Conservation (phyloP, 2,797 vertebrate species). For the Sebastes ruberrimus region DNA sequence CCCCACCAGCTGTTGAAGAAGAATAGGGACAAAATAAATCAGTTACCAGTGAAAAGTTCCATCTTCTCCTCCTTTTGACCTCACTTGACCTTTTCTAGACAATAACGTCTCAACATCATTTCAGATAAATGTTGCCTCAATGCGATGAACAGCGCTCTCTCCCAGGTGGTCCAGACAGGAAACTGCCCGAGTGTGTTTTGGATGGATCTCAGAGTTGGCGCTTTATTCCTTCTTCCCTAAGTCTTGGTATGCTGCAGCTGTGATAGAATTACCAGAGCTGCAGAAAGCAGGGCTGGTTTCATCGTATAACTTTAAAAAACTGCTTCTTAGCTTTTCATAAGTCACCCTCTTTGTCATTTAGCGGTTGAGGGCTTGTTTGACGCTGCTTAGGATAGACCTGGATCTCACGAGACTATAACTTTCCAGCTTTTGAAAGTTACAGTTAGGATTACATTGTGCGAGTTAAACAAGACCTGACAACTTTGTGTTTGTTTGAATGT, state of each 20-base stretch:
- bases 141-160: slow-evolving; percentile 30
- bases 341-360: background rate
- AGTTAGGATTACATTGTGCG: slow-evolving; percentile 36
- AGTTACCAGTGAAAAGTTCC: slow-evolving; percentile 68
- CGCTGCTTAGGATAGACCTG: background rate
- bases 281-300: slow-evolving; percentile 12
- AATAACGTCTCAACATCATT: slow-evolving; percentile 56
- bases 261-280: slow-evolving; percentile 43
- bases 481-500: slow-evolving; percentile 40
- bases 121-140: slow-evolving; percentile 59
- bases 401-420: background rate
- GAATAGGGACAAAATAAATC: slow-evolving; percentile 72
- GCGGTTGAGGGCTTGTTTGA: background rate
- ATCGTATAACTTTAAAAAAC: background rate
- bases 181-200: slow-evolving; percentile 58
- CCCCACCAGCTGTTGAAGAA: slow-evolving; percentile 65
- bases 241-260: slow-evolving; percentile 50
- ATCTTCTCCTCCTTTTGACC: slow-evolving; percentile 67
- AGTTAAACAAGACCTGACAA: slow-evolving; percentile 39
- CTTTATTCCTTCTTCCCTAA: slow-evolving; percentile 15
- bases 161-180: slow-evolving; percentile 76
- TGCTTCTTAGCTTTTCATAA: slow-evolving; percentile 15
- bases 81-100: slow-evolving; percentile 72
- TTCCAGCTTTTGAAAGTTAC: slow-evolving; percentile 17
- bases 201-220: slow-evolving; percentile 49